Evolutionary conservation across 2,113 vertebrate genomes (phyloP).

Genomic region (Sterna hirundo): DNA sequence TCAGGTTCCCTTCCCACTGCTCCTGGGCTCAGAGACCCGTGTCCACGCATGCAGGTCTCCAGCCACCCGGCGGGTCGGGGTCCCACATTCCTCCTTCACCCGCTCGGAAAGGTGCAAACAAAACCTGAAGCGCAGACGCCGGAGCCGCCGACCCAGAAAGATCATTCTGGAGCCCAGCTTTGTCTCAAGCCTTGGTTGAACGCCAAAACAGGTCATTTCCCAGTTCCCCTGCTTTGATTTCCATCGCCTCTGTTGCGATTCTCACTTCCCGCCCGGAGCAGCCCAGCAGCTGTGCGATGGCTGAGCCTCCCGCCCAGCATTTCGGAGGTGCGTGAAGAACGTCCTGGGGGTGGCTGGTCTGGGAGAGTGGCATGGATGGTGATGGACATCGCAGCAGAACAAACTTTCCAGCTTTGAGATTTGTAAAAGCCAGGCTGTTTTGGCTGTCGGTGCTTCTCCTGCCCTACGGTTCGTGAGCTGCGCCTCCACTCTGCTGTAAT

Average conservation of each 20-base stretch:
- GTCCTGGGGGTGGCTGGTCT: neutral
- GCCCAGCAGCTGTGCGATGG: neutral
- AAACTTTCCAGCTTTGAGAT: neutral
- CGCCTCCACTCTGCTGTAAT: neutral
- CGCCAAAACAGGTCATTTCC: neutral
- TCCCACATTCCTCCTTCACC: fast-evolving
- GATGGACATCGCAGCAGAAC: neutral
- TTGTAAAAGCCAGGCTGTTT: neutral
- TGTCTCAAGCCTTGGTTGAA: neutral
- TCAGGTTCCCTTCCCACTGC: neutral
- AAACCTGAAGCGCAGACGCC: neutral
- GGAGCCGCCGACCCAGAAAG: neutral
- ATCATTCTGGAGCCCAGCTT: constrained; percentile 19
- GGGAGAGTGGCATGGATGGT: fast-evolving
- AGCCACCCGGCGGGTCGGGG: fast-evolving
- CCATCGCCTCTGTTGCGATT: neutral
- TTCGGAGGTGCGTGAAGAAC: fast-evolving
- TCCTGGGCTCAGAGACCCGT: fast-evolving
- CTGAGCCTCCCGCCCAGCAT: neutral
- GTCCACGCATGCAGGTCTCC: neutral
- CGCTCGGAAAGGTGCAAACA: neutral
- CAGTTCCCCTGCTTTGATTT: neutral
- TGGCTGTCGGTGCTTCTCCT: fast-evolving
- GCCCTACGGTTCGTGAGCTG: neutral
- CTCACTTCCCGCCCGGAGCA: neutral